A percentile compares a stretch with the other conserved stretches of the same genome.
Conservation (phyloP, 2,888 invertebrate genomes). For the Odontomyia ornata region DNA sequence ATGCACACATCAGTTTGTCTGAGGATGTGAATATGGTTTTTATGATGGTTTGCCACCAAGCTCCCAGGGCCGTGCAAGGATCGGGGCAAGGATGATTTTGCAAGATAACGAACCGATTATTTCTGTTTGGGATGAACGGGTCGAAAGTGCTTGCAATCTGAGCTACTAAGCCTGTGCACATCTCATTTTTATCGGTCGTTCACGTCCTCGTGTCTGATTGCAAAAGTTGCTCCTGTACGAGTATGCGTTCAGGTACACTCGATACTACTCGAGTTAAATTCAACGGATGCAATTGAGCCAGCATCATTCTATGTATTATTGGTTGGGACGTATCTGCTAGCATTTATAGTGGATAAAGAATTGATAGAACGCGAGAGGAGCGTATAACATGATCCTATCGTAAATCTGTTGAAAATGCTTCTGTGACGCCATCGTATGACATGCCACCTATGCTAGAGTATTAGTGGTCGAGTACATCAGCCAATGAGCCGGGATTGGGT, state of each 20-base stretch:
- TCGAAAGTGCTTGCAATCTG: not conserved
- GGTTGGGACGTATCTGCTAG: not conserved
- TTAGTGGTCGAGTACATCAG: no score
- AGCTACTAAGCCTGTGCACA: not conserved
- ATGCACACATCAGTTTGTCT: not conserved
- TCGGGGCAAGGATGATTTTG: not conserved
- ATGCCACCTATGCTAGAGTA: not conserved
- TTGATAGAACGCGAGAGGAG: not conserved
- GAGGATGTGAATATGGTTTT: not conserved
- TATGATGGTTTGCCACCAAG: no score
- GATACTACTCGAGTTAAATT: not conserved
- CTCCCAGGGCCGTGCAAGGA: no score
- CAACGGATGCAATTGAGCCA: not conserved
- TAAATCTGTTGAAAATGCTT: not conserved
- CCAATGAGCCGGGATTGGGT: no score
- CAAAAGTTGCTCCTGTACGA: not conserved
- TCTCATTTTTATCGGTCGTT: not conserved
- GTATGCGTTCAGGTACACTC: not conserved
- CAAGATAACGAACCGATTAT: not conserved
- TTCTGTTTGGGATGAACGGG: not conserved
- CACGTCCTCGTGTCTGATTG: not conserved
- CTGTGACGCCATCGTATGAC: not conserved
- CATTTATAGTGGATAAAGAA: not conserved
- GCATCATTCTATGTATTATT: not conserved
- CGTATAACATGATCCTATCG: slow-evolving; percentile 1